Base-by-base conservation (phyloP, 2,888 invertebrate genomes). In the Phrixothrix hirtus region DNA sequence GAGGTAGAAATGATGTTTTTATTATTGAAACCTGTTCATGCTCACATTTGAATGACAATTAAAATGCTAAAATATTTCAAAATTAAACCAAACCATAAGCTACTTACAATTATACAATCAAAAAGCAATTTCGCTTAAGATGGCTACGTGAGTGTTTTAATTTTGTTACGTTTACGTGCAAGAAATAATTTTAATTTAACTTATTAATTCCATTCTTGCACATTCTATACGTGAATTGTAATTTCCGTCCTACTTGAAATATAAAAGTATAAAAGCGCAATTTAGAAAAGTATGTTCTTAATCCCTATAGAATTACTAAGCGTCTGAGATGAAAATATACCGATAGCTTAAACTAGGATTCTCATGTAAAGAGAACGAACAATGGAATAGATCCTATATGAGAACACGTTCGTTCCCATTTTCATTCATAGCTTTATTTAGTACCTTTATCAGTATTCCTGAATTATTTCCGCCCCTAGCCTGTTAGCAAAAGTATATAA, bases 201-300 rank as follows among this genome's bases (percentile, higher is more conserved):
- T 49, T 43, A 26, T 6, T 37, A 37, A 43, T 43, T 37, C 50
- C 16, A 32, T n/a, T 27, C 50, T 16, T 37, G 50, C 30, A 9
- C 26, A 25, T 26, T 13, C 11, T n/a, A 17, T 11, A 26, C 13
- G 21, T 9, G 31, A 7, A 21, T 21, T 32, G 38, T 29, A 45
- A 27, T 45, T 45, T 30, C 39, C 56, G 49, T 54, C 45, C 46
- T 29, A 35, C 27, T 39, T 39, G 38, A 52, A 59, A 53, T 54
- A 58, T 57, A 62, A 58, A 58, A 62, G 52, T 60, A 55, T 57
- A 58, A 60, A 52, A 36, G 43, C 45, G 56, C 49, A 55, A 57
- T 60, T 59, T 53, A 35, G 50, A 53, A 54, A 57, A 59, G 47
- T 53, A 50, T 52, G 48, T 41, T 45, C 50, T 51, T 60, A 60